Evolutionary conservation across 2,888 invertebrate genomes (phyloP).

Genomic region (Exephanes ischioxanthus): DNA sequence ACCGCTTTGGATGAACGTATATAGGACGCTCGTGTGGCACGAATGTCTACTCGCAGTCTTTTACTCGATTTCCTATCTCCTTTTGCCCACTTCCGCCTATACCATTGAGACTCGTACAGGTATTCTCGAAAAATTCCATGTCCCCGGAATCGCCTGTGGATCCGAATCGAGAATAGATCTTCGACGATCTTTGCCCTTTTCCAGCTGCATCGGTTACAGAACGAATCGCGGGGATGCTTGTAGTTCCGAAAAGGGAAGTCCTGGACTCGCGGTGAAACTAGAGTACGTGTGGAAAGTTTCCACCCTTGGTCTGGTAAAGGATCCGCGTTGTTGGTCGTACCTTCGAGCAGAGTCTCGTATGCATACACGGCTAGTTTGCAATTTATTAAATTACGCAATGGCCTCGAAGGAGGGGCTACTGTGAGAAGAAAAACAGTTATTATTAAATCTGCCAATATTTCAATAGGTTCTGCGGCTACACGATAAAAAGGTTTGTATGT

Average conservation of each 20-base stretch:
- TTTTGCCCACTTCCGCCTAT: neutral
- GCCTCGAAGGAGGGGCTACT: too few relatives aligned
- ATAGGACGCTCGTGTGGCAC: neutral
- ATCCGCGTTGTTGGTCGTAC: neutral
- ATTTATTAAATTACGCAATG: neutral
- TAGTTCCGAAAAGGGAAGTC: neutral
- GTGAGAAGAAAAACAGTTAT: too few relatives aligned
- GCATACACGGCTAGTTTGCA: neutral
- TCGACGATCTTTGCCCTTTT: neutral
- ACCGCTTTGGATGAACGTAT: slow-evolving; percentile 4
- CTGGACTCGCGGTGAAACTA: neutral
- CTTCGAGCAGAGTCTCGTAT: neutral
- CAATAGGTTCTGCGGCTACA: too few relatives aligned
- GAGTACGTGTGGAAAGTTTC: neutral
- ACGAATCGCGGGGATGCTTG: neutral
- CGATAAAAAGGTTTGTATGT: too few relatives aligned
- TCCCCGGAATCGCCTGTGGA: neutral
- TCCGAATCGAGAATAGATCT: neutral
- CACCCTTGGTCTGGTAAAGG: neutral
- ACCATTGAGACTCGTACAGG: neutral
- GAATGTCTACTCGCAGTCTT: neutral
- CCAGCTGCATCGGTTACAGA: neutral
- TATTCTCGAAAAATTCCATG: neutral
- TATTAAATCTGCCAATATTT: too few relatives aligned
- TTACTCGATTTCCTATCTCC: slow-evolving; percentile 4